phyloP scores from a whole-genome alignment of 2,888 invertebrate species.

The Hyles lineata region DNA sequence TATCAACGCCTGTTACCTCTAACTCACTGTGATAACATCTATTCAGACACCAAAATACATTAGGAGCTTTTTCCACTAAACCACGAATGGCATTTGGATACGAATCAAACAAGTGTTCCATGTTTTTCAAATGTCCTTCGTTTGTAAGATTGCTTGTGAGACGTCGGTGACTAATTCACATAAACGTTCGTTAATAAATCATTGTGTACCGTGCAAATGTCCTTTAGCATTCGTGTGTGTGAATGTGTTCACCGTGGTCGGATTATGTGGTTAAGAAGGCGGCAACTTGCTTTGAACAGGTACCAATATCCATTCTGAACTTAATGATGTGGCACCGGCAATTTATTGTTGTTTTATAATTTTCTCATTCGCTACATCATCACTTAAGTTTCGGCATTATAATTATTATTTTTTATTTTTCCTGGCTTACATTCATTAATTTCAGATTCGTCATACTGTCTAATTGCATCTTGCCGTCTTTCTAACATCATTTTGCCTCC shows the following conservation, averaged over 20 bases:
- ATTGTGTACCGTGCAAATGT: neutral
- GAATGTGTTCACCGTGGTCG: constrained; percentile 37
- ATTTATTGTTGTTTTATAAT: constrained; percentile 55
- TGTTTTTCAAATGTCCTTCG: constrained; percentile 50
- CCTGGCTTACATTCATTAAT: constrained; percentile 74
- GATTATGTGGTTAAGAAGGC: constrained; percentile 69
- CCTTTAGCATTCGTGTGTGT: constrained; percentile 31
- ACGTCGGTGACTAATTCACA: constrained; percentile 41
- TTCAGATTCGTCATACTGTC: constrained; percentile 73
- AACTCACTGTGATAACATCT: constrained; percentile 28
- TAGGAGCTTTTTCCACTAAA: constrained; percentile 31
- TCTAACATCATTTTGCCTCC: constrained; percentile 73
- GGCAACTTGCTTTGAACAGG: constrained; percentile 78
- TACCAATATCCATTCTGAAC: constrained; percentile 57
- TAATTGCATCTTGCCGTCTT: constrained; percentile 85
- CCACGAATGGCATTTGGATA: constrained; percentile 40
- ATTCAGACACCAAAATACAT: constrained; percentile 9
- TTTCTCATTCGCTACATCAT: constrained; percentile 73
- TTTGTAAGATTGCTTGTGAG: constrained; percentile 32
- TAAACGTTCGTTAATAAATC: neutral
- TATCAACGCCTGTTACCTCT: constrained; percentile 23
- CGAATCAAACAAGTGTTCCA: constrained; percentile 19
- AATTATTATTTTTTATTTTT: constrained; percentile 69
- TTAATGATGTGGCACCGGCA: constrained; percentile 83
- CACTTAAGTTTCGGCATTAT: constrained; percentile 62